phyloP scores from a whole-genome alignment of 37 sponge, comb jelly and placozoan species.

The Theonella swinhoei region DNA sequence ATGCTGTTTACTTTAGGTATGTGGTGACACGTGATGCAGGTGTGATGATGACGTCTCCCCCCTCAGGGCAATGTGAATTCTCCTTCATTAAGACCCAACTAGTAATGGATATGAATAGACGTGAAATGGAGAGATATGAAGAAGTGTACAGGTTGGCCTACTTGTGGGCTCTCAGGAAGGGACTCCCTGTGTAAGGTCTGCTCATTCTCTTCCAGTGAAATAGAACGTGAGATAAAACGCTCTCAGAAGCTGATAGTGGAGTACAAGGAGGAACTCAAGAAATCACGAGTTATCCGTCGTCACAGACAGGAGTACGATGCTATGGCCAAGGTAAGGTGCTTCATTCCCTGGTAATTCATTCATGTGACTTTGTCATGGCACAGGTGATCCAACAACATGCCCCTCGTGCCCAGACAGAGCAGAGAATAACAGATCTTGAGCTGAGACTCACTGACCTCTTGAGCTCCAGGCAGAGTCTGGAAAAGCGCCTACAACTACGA shows the following conservation, averaged over 20 bases:
- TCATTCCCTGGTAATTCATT: background rate
- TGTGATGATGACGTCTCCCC: too few species aligned
- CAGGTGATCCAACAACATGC: conserved; percentile 82
- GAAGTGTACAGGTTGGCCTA: conserved; percentile 56
- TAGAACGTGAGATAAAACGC: conserved; percentile 60
- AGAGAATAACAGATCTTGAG: conserved; percentile 55
- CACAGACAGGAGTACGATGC: conserved; percentile 84
- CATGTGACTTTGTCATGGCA: background rate
- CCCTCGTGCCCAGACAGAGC: conserved; percentile 49
- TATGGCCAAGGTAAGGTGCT: conserved; percentile 35
- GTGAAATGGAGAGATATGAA: conserved; percentile 79
- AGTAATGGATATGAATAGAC: conserved; percentile 83
- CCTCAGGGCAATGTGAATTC: conserved; percentile 66
- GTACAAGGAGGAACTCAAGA: conserved; percentile 64
- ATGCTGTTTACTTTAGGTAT: conserved; percentile 81
- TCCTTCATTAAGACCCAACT: conserved; percentile 73
- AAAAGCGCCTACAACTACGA: conserved; percentile 55
- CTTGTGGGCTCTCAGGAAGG: too few species aligned
- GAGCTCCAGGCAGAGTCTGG: conserved; percentile 10
- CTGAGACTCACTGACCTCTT: conserved; percentile 37
- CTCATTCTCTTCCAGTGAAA: conserved; percentile 1
- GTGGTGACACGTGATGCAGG: too few species aligned
- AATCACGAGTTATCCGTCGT: conserved; percentile 65
- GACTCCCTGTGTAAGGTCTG: background rate
- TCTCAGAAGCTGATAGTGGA: conserved; percentile 58